Conservation (phyloP, 2,888 invertebrate species). For the Abrostola tripartita region DNA sequence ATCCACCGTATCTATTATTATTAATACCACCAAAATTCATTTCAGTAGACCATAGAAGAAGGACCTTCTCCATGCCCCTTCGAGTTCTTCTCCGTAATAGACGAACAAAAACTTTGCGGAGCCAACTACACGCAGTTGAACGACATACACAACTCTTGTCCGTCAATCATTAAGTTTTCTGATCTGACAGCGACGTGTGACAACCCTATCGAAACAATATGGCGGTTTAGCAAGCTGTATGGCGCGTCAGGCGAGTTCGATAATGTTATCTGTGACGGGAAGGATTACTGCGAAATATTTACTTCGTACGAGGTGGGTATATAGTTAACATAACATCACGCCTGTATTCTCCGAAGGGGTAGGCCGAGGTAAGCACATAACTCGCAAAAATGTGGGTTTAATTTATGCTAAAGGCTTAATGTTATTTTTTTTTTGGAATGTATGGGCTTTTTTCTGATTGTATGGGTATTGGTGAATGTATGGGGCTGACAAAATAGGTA, state of each 20-base stretch:
- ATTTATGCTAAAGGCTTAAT: too few relatives aligned
- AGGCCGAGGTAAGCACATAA: too few relatives aligned
- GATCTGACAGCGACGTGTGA: conserved; percentile 66
- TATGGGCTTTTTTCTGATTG: too few relatives aligned
- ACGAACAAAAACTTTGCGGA: conserved; percentile 61
- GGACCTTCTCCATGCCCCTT: conserved; percentile 68
- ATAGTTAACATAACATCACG: too few relatives aligned
- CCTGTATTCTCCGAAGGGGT: too few relatives aligned
- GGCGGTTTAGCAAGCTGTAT: conserved; percentile 61
- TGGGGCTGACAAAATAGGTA: too few relatives aligned
- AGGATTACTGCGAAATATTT: conserved; percentile 68
- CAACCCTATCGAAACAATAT: conserved; percentile 72
- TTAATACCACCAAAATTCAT: conserved; percentile 6
- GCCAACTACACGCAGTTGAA: conserved; percentile 54
- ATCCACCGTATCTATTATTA: background rate
- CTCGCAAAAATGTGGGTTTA: too few relatives aligned
- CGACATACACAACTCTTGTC: conserved; percentile 54
- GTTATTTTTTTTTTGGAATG: background rate
- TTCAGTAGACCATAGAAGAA: conserved; percentile 71
- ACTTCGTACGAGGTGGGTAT: conserved; percentile 70
- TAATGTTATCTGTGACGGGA: conserved; percentile 64
- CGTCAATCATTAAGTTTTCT: conserved; percentile 52
- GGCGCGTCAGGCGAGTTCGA: conserved; percentile 49
- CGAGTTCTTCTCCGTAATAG: conserved; percentile 68
- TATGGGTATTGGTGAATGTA: too few relatives aligned